A percentile compares a stretch with the other conserved stretches of the same genome.
Evolutionary conservation across 2,113 vertebrate genomes (phyloP).

Genomic region (Microtus ochrogaster): DNA sequence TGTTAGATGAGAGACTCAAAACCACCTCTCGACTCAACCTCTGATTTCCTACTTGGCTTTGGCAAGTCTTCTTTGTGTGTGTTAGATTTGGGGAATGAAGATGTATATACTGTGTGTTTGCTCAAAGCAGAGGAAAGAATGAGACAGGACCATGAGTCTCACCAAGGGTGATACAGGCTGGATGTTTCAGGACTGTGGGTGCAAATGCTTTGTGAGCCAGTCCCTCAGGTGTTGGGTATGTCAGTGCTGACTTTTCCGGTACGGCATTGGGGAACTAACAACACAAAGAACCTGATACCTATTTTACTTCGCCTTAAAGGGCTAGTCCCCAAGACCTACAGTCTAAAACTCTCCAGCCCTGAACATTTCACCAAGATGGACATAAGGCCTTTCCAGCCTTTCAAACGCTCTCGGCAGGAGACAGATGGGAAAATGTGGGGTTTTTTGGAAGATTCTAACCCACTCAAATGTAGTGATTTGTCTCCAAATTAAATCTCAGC

Average conservation of each 20-base stretch:
- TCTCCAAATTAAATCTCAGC: conserved; percentile 71
- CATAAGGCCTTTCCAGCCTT: conserved; percentile 33
- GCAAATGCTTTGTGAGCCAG: neutral
- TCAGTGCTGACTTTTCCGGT: neutral
- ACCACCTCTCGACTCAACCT: neutral
- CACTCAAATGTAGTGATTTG: conserved; percentile 65
- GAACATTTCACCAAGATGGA: conserved; percentile 21
- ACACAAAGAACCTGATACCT: neutral
- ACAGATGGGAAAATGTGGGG: conserved; percentile 59
- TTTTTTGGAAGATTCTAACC: conserved; percentile 46
- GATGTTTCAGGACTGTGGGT: neutral
- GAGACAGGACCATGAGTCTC: neutral
- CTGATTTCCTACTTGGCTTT: neutral
- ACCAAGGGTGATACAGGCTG: neutral
- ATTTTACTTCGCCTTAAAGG: neutral
- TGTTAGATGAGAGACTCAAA: neutral
- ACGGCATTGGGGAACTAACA: neutral
- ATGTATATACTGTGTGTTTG: neutral
- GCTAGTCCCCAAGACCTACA: neutral
- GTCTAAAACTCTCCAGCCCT: neutral
- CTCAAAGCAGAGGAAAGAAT: neutral
- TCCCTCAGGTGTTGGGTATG: neutral
- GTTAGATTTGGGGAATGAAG: neutral
- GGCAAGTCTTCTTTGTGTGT: neutral
- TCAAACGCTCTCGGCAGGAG: conserved; percentile 23